Evolutionary conservation across 2,113 vertebrate genomes (phyloP), one percentile per base, ranked within the genome.

Genomic region (Cryptomyrus ogoouensis): DNA sequence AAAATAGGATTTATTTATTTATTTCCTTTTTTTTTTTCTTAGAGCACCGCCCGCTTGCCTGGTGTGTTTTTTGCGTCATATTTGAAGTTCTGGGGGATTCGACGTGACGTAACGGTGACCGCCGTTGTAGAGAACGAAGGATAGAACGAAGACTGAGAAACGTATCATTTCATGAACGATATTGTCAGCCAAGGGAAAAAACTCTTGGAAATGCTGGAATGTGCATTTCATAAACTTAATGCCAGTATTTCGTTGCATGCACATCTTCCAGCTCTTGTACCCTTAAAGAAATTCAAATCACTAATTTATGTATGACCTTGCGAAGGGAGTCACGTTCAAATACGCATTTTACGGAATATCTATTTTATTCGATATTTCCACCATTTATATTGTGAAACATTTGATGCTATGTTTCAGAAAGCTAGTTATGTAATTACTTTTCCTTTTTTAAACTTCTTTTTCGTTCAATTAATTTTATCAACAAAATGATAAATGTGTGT

Each of bases 41-140:
- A 31, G 90, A 94, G 94, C 94, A 66, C 92, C 85, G 44, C 93
- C 93, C 92, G 46, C 91, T 62, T 91, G 90, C 90, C 90, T 85
- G 74, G 74, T 93, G 89, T 58, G 27, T 31, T n/a, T 77, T 80
- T 94, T 91, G 94, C 94, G 93, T 95, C 95, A 95, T 91, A 87
- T 27, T 87, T 17, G 58, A 52, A 91, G 89, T 91, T 91, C 89
- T 86, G 91, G 92, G 92, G 93, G 91, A 94, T 93, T 94, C 92
- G 66, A 70, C 88, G 87, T 95, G 94, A 95, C 95, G 94, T 95
- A 94, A 94, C 83, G 88, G 58, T 77, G 91, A 89, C 86, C 90
- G 90, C 77, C 88, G 50, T 35, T 50, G 87, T 89, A 27, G 92
- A 92, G 89, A 91, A 85, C 90, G 35, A 89, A 91, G 47, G 91